Evolutionary conservation across 2,113 vertebrate genomes (phyloP).

Genomic region (Pollimyrus isidori): DNA sequence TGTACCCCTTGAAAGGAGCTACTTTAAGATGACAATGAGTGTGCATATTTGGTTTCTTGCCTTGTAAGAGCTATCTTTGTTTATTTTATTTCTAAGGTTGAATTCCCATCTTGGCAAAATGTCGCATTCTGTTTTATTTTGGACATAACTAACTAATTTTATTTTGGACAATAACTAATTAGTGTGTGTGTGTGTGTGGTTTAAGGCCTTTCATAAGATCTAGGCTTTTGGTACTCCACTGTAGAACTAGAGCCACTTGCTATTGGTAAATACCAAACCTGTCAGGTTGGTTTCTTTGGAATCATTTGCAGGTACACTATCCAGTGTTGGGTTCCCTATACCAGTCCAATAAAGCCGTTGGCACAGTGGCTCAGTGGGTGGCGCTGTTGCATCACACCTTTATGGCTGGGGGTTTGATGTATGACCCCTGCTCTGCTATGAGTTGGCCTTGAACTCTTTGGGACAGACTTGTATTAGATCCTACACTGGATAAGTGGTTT

Average conservation of each 20-base stretch:
- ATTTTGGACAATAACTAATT: background rate
- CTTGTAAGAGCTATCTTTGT: slow-evolving; percentile 8
- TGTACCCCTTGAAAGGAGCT: background rate
- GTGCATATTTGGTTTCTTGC: background rate
- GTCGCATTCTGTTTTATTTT: background rate
- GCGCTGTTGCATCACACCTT: background rate
- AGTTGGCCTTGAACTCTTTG: background rate
- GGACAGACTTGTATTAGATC: background rate
- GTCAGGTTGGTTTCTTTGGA: background rate
- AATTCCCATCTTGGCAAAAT: background rate
- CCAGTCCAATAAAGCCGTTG: background rate
- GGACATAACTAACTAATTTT: background rate
- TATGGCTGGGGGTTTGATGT: background rate
- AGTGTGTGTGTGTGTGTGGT: background rate
- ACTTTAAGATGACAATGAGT: background rate
- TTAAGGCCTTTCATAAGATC: background rate
- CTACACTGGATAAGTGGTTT: background rate
- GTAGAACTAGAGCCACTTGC: background rate
- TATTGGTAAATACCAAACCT: background rate
- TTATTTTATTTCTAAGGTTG: background rate
- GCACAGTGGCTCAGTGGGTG: background rate
- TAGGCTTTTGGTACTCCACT: background rate
- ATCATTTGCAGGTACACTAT: background rate
- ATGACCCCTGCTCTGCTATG: background rate
- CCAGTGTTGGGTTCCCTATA: background rate